Base-by-base conservation (phyloP, 2,888 invertebrate species). In the Blastobasis adustella region DNA sequence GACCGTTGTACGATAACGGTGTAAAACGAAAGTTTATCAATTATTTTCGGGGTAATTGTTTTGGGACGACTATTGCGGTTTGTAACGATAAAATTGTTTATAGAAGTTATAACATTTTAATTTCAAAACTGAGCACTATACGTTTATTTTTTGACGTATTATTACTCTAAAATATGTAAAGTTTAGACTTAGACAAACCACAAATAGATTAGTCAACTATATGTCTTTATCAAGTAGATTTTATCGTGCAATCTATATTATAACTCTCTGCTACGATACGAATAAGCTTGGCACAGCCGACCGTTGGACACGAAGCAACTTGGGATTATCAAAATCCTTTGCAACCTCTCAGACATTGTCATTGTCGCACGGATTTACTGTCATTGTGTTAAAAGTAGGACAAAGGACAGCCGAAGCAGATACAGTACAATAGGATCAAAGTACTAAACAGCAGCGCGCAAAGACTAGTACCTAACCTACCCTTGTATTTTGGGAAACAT, bases 11-110 rank as follows among this genome's bases (percentile, higher is more conserved):
- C 74, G 74, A 71, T 57, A 72, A 74, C 75, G 73, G 77, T 79
- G 82, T 82, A 81, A 85, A 85, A 79, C 71, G 77, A 69, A 73
- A 58, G 56, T 71, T 71, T 67, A 66, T 67, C 67, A 69, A 66
- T 70, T 70, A 62, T 65, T 64, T 42, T 48, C 36, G 23, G 23
- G 23, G 23, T 23, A 23, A 23, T 23, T 23, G 23, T 23, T 23
- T 23, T 23, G 23, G 23, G 3, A 23, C 23, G 23, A 23, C 23
- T 23, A 1, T 23, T 23, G 23, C 23, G 23, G 23, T 23, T 23
- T 23, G 23, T 23, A 23, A 23, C 3, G 23, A 23, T n/a, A 23
- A 23, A 23, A 23, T 23, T 23, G 23, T 23, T 23, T 23, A 23
- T 23, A 23, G 23, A 23, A 23, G 23, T 23, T 23, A 23, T 23